A percentile compares a stretch with the other conserved stretches of the same genome.
phyloP scores from a whole-genome alignment of 2,888 invertebrate species.

The Tipula unca region DNA sequence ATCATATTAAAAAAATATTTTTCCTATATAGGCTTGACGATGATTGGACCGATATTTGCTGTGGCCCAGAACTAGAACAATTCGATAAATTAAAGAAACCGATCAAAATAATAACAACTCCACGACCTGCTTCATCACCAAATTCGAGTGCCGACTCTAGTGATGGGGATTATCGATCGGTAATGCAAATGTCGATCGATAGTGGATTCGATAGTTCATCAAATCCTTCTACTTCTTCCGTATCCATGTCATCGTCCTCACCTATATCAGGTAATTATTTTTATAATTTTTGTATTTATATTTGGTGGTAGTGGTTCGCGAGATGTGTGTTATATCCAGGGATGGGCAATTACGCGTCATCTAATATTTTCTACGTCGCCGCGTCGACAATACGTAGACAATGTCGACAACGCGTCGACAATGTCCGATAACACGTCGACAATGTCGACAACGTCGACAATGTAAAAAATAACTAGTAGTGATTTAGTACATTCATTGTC shows the following conservation, averaged over 20 bases:
- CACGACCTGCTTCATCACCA: slow-evolving; percentile 27
- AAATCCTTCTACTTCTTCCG: slow-evolving; percentile 23
- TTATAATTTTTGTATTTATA: background rate
- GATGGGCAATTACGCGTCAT: too few species aligned
- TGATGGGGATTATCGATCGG: background rate
- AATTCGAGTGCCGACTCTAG: slow-evolving; percentile 25
- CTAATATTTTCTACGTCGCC: too few species aligned
- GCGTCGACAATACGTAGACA: too few species aligned
- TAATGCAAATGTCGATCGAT: slow-evolving; percentile 27
- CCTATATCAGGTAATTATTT: background rate
- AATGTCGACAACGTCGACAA: too few species aligned
- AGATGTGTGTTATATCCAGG: too few species aligned
- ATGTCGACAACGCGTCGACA: too few species aligned
- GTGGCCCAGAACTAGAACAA: slow-evolving; percentile 22
- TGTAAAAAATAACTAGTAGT: too few species aligned
- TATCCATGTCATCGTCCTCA: background rate
- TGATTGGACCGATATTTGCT: slow-evolving; percentile 34
- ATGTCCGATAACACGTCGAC: too few species aligned
- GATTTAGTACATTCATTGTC: too few species aligned
- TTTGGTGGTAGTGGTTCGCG: too few species aligned
- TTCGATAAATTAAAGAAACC: slow-evolving; percentile 25
- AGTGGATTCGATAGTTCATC: slow-evolving; percentile 38
- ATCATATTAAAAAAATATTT: background rate
- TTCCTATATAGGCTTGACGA: slow-evolving; percentile 28
- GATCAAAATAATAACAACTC: background rate